Evolutionary conservation across 2,113 vertebrate species (phyloP).

Genomic region (Protobothrops flavoviridis): DNA sequence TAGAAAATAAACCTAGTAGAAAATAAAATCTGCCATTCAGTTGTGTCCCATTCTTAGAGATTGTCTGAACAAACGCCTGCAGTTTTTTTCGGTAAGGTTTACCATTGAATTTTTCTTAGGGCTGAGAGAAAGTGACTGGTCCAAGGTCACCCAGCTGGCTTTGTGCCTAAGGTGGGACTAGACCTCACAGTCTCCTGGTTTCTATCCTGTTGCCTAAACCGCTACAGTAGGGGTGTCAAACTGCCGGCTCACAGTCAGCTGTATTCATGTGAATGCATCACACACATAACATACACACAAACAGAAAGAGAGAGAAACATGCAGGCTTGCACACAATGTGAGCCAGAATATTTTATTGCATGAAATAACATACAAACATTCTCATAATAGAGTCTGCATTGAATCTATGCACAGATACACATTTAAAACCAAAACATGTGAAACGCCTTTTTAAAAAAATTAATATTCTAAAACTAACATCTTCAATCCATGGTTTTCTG

Average conservation of each 20-base stretch:
- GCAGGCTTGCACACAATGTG: background rate
- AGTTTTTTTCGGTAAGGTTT: background rate
- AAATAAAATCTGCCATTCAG: background rate
- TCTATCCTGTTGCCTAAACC: background rate
- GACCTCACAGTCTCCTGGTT: background rate
- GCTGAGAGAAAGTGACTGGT: background rate
- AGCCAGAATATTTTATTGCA: background rate
- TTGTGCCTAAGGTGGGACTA: background rate
- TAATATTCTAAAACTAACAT: background rate
- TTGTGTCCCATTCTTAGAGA: background rate
- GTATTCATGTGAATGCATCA: background rate
- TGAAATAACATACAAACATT: background rate
- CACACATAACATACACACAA: background rate
- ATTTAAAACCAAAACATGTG: background rate
- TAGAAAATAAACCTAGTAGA: background rate
- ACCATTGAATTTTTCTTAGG: background rate
- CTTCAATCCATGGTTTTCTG: background rate
- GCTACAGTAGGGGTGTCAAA: background rate
- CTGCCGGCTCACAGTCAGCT: no score
- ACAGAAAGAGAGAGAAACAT: background rate
- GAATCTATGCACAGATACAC: background rate
- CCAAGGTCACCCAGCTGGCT: background rate
- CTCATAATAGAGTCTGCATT: background rate
- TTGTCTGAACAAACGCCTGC: background rate
- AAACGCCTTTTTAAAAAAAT: background rate